A percentile compares a stretch with the other conserved stretches of the same genome.
These are phyloP conservation scores for Brassicogethes aeneus DNA, from an alignment of 2,888 invertebrate species.

Conservation along the genomic window DNA sequence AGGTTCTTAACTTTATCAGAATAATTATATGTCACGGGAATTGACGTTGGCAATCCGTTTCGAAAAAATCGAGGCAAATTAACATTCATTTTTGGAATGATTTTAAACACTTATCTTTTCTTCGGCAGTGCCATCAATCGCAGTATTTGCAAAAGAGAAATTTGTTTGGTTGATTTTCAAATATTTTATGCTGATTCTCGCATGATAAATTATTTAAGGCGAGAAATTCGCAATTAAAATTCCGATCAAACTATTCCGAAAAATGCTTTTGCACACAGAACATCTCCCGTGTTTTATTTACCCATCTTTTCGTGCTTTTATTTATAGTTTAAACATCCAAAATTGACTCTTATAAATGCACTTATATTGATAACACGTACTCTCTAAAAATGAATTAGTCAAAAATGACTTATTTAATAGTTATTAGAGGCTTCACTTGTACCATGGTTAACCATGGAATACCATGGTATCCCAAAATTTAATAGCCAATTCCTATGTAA, in stretches of 20 bases:
- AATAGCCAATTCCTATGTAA: too few relatives aligned
- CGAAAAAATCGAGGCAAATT: constrained; percentile 7
- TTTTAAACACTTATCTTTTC: constrained; percentile 8
- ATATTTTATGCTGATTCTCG: not conserved
- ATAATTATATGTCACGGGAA: constrained; percentile 5
- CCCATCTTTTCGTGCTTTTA: too few relatives aligned
- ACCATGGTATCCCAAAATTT: too few relatives aligned
- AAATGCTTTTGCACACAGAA: not conserved
- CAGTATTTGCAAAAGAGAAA: not conserved
- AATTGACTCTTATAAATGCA: too few relatives aligned
- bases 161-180: not conserved
- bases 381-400: too few relatives aligned
- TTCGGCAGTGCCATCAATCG: constrained; percentile 3
- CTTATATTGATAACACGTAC: too few relatives aligned
- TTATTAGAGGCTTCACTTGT: too few relatives aligned
- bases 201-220: not conserved
- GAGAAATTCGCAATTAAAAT: not conserved
- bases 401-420: too few relatives aligned
- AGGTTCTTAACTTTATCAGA: constrained; percentile 4
- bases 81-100: constrained; percentile 10
- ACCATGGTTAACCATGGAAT: too few relatives aligned
- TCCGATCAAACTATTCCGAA: not conserved
- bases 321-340: too few relatives aligned
- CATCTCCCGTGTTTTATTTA: too few relatives aligned
- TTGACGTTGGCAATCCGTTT: constrained; percentile 7